Conservation (phyloP, 2,113 vertebrate species). For the Hiodon alosoides region DNA sequence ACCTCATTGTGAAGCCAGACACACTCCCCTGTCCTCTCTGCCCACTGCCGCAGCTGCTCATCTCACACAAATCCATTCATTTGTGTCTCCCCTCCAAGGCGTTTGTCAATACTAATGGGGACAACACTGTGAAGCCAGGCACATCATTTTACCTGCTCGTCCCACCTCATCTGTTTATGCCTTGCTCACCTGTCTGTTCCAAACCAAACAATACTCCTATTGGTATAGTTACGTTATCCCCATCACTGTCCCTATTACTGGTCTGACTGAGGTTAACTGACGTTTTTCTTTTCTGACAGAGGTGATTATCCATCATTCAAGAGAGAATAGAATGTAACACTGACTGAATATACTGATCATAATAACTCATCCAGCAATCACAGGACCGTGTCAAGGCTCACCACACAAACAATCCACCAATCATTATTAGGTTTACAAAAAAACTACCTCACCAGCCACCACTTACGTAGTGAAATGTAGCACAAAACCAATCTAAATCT, state of each 20-base stretch:
- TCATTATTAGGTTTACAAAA: background rate
- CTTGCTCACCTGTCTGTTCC: background rate
- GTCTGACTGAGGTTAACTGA: too few species aligned
- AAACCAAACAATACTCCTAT: conserved; percentile 30
- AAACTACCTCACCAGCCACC: background rate
- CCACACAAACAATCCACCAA: background rate
- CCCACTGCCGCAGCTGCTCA: conserved; percentile 36
- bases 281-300: too few species aligned
- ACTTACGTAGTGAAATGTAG: background rate
- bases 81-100: conserved; percentile 10
- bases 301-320: conserved; percentile 35
- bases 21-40: background rate
- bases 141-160: conserved; percentile 44
- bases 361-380: conserved; percentile 10
- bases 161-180: conserved; percentile 31
- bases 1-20: conserved; percentile 25
- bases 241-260: too few species aligned
- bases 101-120: conserved; percentile 44
- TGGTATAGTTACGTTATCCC: conserved; percentile 48
- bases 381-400: background rate
- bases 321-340: conserved; percentile 17
- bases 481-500: too few species aligned
- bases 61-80: conserved; percentile 18
- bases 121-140: conserved; percentile 35
- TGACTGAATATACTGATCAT: background rate